Conservation (phyloP, 1,140 invertebrate species). For the Holotrichia oblita region DNA sequence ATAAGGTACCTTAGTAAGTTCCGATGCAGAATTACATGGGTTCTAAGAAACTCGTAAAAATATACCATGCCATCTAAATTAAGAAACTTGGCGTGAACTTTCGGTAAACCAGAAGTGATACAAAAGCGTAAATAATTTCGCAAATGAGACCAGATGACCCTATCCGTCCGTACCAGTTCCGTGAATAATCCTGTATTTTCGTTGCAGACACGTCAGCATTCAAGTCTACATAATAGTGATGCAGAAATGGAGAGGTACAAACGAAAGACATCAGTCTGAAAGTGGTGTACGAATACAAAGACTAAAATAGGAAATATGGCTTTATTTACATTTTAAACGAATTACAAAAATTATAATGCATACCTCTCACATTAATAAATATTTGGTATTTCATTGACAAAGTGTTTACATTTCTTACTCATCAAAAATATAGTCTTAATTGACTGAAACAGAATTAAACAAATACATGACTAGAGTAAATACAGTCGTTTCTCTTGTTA, state of each 20-base stretch:
- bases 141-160: too few relatives aligned
- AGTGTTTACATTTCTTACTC: slow-evolving; percentile 12
- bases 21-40: too few relatives aligned
- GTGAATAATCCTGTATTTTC: too few relatives aligned
- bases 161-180: too few relatives aligned
- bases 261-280: background rate
- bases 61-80: too few relatives aligned
- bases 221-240: background rate
- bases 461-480: slow-evolving; percentile 26
- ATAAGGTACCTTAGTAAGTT: too few relatives aligned
- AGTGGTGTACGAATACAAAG: background rate
- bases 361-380: slow-evolving; percentile 20
- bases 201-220: background rate
- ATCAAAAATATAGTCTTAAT: slow-evolving; percentile 8
- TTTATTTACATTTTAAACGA: slow-evolving; percentile 31
- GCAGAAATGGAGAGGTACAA: background rate
- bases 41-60: too few relatives aligned
- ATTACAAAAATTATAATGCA: slow-evolving; percentile 29
- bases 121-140: too few relatives aligned
- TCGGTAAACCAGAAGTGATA: too few relatives aligned
- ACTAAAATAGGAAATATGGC: background rate
- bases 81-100: too few relatives aligned
- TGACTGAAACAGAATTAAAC: slow-evolving; percentile 23
- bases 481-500: slow-evolving; percentile 2
- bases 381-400: slow-evolving; percentile 16